Conservation (phyloP, 1,140 invertebrate species). For the Lepidurus arcticus region DNA sequence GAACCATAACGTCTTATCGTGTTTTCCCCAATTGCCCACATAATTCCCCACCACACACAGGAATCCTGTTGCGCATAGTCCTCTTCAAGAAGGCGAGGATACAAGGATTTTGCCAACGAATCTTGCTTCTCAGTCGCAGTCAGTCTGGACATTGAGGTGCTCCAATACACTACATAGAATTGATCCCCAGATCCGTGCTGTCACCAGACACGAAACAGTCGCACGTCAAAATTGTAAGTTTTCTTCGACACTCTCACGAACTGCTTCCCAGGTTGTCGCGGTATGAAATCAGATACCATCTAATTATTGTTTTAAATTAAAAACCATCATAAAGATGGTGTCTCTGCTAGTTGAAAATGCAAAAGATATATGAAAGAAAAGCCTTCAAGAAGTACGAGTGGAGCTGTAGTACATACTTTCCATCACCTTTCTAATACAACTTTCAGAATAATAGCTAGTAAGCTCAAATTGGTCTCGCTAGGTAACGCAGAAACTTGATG, state of each 20-base stretch:
- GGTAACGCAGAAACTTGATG: background rate
- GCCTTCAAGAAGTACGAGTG: background rate
- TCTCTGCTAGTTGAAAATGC: too few species aligned
- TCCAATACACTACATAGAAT: too few species aligned
- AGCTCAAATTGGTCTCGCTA: background rate
- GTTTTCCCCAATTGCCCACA: background rate
- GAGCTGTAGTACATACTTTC: background rate
- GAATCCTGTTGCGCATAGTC: slow-evolving; percentile 21
- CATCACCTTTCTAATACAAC: background rate
- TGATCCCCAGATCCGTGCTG: too few species aligned
- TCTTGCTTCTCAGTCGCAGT: background rate
- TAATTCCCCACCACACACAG: background rate
- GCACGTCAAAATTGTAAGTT: too few species aligned
- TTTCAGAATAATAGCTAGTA: slow-evolving; percentile 4
- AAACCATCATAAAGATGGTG: too few species aligned
- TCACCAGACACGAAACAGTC: too few species aligned
- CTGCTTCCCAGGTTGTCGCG: too few species aligned
- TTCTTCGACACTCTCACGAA: too few species aligned
- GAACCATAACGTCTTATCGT: background rate
- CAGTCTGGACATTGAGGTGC: background rate
- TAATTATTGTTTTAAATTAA: too few species aligned
- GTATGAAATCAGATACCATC: too few species aligned
- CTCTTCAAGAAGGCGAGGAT: background rate
- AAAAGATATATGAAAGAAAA: background rate
- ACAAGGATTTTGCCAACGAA: slow-evolving; percentile 4